These are phyloP conservation scores for Phoenicopterus ruber DNA, from an alignment of 2,113 vertebrate genomes.

Conservation along the genomic window DNA sequence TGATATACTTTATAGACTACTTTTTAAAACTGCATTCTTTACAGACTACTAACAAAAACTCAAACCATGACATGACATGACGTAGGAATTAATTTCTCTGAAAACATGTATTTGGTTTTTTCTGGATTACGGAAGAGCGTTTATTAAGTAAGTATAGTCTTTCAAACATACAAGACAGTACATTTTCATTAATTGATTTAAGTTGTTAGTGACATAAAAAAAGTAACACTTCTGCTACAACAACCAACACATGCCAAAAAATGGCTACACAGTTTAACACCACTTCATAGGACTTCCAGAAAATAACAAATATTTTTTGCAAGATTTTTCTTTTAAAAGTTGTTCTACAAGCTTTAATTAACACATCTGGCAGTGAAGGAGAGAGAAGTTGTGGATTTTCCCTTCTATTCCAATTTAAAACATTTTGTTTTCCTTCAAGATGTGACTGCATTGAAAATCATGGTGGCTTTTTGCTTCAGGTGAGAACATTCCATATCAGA, in stretches of 20 bases:
- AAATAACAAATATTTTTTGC: background rate
- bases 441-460: background rate
- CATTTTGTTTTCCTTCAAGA: background rate
- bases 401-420: background rate
- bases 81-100: background rate
- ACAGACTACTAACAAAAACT: background rate
- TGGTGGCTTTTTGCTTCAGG: background rate
- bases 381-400: background rate
- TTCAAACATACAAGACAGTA: background rate
- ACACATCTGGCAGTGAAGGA: background rate
- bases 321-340: background rate
- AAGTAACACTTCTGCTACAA: background rate
- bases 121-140: background rate
- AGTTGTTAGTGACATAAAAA: background rate
- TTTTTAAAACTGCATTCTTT: background rate
- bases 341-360: background rate
- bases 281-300: background rate
- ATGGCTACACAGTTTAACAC: background rate
- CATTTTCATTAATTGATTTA: background rate
- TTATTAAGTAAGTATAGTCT: background rate
- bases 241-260: background rate
- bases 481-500: background rate
- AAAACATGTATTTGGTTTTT: background rate
- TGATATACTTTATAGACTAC: background rate
- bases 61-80: background rate